These are phyloP conservation scores for Rhinatrema bivittatum DNA, from an alignment of 2,797 vertebrate species.

Conservation along the genomic window DNA sequence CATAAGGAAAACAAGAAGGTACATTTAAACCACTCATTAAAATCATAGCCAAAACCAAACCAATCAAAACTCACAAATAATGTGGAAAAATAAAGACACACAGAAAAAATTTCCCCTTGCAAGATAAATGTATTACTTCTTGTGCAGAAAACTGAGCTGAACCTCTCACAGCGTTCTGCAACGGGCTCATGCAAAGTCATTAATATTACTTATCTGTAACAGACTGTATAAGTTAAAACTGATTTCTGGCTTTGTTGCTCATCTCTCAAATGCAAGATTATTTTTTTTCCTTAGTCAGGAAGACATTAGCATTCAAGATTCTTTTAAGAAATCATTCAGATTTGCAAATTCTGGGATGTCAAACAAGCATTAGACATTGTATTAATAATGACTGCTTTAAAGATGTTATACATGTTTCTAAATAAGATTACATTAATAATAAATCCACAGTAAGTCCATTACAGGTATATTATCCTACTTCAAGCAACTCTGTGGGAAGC, in stretches of 20 bases:
- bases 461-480: too few relatives aligned
- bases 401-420: too few relatives aligned
- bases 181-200: conserved; percentile 8
- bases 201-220: conserved; percentile 12
- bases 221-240: neutral
- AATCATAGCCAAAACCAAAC: conserved; percentile 60
- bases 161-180: conserved; percentile 21
- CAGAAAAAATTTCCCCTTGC: conserved; percentile 40
- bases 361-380: conserved; percentile 3
- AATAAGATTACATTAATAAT: too few relatives aligned
- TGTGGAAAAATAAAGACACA: conserved; percentile 48
- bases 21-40: conserved; percentile 68
- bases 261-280: conserved; percentile 17
- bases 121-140: conserved; percentile 24
- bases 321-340: neutral
- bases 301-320: conserved; percentile 21
- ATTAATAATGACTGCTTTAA: neutral
- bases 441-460: too few relatives aligned
- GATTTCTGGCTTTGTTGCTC: neutral
- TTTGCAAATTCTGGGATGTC: neutral
- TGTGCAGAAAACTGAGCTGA: conserved; percentile 27
- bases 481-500: too few relatives aligned
- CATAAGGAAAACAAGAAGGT: conserved; percentile 78
- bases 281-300: too few relatives aligned
- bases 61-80: conserved; percentile 60